phyloP scores from a whole-genome alignment of 2,113 vertebrate species.

The Barbus barbus region DNA sequence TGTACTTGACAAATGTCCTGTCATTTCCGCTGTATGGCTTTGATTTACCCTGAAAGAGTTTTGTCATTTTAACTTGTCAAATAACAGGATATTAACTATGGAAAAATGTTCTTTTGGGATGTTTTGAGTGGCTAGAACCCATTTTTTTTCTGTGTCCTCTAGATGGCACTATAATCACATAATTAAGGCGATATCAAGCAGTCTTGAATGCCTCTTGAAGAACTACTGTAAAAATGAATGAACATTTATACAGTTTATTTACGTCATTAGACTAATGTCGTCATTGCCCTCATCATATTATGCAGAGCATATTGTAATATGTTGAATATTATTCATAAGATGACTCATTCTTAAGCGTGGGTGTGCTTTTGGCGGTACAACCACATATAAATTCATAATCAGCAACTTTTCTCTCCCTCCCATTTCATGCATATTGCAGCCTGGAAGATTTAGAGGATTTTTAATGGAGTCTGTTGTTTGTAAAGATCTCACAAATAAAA shows the following conservation, averaged over 20 bases:
- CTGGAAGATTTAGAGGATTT: not conserved
- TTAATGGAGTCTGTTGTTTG: not conserved
- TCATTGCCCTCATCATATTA: not conserved
- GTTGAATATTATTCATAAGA: not conserved
- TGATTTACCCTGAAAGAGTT: not conserved
- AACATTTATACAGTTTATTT: not conserved
- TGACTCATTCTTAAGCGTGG: slow-evolving; percentile 1
- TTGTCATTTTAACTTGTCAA: not conserved
- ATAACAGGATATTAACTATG: not conserved
- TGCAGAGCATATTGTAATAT: not conserved
- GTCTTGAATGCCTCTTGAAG: not conserved
- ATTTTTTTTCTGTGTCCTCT: not conserved
- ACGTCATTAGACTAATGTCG: not conserved
- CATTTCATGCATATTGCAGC: not conserved
- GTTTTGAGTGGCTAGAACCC: not conserved
- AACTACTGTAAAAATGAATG: not conserved
- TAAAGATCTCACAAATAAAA: not conserved
- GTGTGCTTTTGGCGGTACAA: not conserved
- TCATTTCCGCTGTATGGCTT: not conserved
- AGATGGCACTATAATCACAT: slow-evolving; percentile 35
- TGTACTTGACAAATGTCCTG: not conserved
- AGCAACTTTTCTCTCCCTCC: not conserved
- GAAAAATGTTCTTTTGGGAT: not conserved
- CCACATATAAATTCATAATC: not conserved
- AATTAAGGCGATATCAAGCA: not conserved